Conservation (phyloP, 1,140 invertebrate species). For the Drosophila tani region DNA sequence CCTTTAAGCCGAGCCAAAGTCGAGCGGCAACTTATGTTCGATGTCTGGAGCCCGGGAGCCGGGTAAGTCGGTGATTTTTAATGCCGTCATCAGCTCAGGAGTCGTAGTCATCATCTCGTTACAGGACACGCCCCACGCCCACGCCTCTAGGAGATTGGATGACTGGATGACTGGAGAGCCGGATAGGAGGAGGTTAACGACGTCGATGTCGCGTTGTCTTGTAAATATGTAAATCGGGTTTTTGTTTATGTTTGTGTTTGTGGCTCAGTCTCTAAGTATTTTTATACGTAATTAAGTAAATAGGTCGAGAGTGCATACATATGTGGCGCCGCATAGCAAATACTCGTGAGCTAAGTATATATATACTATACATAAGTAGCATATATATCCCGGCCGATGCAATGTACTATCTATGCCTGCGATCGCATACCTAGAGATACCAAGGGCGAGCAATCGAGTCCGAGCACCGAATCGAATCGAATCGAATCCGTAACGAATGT, state of each 20-base stretch:
- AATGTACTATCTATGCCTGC: constrained; percentile 1
- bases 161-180: neutral
- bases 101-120: constrained; percentile 39
- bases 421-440: constrained; percentile 50
- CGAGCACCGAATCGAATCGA: constrained; percentile 51
- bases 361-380: constrained; percentile 21
- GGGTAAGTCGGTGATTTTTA: constrained; percentile 58
- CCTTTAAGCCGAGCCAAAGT: constrained; percentile 44
- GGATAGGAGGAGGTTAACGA: constrained; percentile 31
- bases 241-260: constrained; percentile 61
- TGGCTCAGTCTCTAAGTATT: constrained; percentile 78
- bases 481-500: constrained; percentile 67
- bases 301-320: constrained; percentile 43
- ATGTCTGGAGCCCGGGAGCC: constrained; percentile 57
- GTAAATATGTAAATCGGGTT: constrained; percentile 77
- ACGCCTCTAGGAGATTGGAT: constrained; percentile 25
- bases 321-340: constrained; percentile 15
- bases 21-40: constrained; percentile 69
- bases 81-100: constrained; percentile 53
- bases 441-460: constrained; percentile 27
- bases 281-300: constrained; percentile 82
- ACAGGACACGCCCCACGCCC: constrained; percentile 35
- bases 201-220: constrained; percentile 49
- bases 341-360: constrained; percentile 11
- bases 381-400: neutral